Conservation (phyloP, 1,140 invertebrate genomes). For the Neotoxoptera formosana region DNA sequence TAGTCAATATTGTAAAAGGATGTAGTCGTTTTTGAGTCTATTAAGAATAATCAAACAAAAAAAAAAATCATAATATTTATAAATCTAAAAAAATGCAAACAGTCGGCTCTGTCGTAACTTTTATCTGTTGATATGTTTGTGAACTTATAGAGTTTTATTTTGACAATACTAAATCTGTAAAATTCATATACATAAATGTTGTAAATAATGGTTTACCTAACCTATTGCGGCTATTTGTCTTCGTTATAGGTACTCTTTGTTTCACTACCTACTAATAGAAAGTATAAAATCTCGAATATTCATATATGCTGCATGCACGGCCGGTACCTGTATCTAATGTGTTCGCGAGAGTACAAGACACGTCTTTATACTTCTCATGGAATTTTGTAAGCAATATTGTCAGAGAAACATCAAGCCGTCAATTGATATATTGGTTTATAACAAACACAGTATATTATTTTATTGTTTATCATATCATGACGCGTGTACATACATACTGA, state of each 20-base stretch:
- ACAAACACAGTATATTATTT: not conserved
- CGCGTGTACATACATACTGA: not conserved
- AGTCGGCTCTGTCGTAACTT: not conserved
- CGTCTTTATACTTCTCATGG: not conserved
- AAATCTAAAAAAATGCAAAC: not conserved
- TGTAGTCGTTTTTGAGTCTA: too few species aligned
- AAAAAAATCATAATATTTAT: too few species aligned
- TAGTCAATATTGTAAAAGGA: not conserved
- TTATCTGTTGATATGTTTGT: not conserved
- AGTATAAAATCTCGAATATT: conserved; percentile 7
- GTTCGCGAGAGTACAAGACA: not conserved
- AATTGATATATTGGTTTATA: not conserved
- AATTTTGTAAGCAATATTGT: not conserved
- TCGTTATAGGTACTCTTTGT: not conserved
- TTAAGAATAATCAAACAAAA: too few species aligned
- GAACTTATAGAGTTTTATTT: not conserved
- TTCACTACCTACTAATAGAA: not conserved
- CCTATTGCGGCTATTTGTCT: not conserved
- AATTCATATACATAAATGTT: not conserved
- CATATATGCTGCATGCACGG: not conserved
- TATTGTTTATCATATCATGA: not conserved
- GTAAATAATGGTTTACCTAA: not conserved
- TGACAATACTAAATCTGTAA: not conserved
- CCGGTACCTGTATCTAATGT: not conserved
- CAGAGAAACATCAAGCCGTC: not conserved